A percentile compares a stretch with the other conserved stretches of the same genome.
Evolutionary conservation across 2,888 invertebrate species (phyloP).

Genomic region (Pachydiplax longipennis): DNA sequence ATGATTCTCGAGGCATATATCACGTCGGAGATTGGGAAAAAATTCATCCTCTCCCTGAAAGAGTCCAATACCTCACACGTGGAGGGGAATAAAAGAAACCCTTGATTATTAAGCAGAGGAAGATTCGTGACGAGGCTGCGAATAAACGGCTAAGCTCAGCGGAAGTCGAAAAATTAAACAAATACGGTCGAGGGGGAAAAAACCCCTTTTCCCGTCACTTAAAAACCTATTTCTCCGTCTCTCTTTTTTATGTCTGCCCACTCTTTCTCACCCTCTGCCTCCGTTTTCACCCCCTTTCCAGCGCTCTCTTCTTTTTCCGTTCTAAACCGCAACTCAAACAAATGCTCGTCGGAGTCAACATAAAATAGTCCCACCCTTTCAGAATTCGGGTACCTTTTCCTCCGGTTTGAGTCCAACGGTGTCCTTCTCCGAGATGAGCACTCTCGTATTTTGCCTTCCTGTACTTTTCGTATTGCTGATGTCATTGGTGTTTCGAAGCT

Average conservation of each 20-base stretch:
- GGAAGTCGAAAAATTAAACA: slow-evolving; percentile 36
- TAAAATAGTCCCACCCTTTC: slow-evolving; percentile 27
- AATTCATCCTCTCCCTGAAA: neutral
- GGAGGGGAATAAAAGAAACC: slow-evolving; percentile 41
- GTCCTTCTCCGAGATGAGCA: neutral
- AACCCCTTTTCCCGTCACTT: neutral
- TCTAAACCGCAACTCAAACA: slow-evolving; percentile 28
- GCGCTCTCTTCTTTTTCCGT: neutral
- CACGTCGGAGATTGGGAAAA: neutral
- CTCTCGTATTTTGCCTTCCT: neutral
- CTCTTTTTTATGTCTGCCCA: neutral
- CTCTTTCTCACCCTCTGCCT: neutral
- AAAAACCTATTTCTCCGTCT: slow-evolving; percentile 23
- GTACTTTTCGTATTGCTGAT: too few species aligned
- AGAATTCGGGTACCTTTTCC: neutral
- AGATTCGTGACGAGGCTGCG: slow-evolving; percentile 33
- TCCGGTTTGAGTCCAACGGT: neutral
- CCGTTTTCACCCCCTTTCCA: neutral
- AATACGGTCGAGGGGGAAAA: neutral
- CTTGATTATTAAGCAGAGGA: slow-evolving; percentile 6
- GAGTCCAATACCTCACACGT: slow-evolving; percentile 15
- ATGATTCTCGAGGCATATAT: neutral
- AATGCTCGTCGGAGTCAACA: slow-evolving; percentile 32
- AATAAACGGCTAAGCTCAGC: slow-evolving; percentile 40
- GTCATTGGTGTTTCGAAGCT: too few species aligned